These are phyloP conservation scores for Aurelia aurita complex sp. Pacific DNA, from an alignment of 30 jellyfish, hydroid and myxozoan species.

Conservation along the genomic window DNA sequence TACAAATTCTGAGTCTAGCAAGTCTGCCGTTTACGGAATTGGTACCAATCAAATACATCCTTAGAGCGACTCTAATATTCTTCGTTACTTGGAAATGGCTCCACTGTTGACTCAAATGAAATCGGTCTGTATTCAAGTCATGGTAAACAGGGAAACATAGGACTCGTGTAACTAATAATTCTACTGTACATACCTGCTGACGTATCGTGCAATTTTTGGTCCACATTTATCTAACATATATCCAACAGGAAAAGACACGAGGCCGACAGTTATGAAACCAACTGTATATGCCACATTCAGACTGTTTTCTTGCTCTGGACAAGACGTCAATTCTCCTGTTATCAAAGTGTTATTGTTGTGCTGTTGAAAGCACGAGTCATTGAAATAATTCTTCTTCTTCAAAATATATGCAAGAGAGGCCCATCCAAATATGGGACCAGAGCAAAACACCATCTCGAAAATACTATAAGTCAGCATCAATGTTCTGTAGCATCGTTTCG, in stretches of 20 bases:
- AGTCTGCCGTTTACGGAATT: no score
- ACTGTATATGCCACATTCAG: conserved; percentile 68
- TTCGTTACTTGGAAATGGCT: no score
- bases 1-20: no score
- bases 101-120: no score
- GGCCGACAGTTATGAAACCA: conserved; percentile 69
- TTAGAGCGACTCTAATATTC: no score
- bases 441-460: conserved; percentile 66
- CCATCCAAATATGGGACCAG: conserved; percentile 85
- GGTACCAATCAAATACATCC: no score
- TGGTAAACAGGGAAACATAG: no score
- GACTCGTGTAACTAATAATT: not conserved
- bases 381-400: conserved; percentile 67
- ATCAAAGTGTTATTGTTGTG: conserved; percentile 1
- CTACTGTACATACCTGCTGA: conserved; percentile 47
- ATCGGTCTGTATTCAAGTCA: no score
- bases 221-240: conserved; percentile 62
- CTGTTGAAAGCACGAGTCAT: conserved; percentile 16
- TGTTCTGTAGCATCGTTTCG: not conserved
- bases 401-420: conserved; percentile 71
- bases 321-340: not conserved
- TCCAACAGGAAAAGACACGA: conserved; percentile 74
- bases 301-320: conserved; percentile 53
- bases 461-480: conserved; percentile 52
- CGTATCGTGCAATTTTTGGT: conserved; percentile 58